Evolutionary conservation across 2,113 vertebrate species (phyloP).

Genomic region (Mesitornis unicolor): DNA sequence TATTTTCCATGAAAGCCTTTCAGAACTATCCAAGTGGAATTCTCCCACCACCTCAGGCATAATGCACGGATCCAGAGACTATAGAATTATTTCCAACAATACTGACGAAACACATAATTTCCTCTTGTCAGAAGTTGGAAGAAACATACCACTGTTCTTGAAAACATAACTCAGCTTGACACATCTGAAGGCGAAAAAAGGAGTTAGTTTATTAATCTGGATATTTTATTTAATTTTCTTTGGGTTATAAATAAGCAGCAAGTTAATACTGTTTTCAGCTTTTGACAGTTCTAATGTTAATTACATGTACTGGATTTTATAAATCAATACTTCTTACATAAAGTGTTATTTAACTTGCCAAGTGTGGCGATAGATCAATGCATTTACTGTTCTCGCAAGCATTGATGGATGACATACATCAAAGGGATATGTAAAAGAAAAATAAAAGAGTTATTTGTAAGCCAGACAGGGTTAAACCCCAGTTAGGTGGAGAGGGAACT

Average conservation of each 20-base stretch:
- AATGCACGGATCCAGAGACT: neutral
- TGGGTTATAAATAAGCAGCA: slow-evolving; percentile 54
- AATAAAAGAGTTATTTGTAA: slow-evolving; percentile 30
- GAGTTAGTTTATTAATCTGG: slow-evolving; percentile 38
- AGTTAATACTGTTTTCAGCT: slow-evolving; percentile 56
- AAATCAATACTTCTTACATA: slow-evolving; percentile 61
- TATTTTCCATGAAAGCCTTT: neutral
- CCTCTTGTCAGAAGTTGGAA: slow-evolving; percentile 2
- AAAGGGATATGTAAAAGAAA: slow-evolving; percentile 41
- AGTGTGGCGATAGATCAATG: slow-evolving; percentile 55
- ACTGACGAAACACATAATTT: neutral
- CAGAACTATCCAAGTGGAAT: neutral
- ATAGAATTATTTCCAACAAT: neutral
- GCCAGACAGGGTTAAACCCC: slow-evolving; percentile 32
- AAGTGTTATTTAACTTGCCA: slow-evolving; percentile 61
- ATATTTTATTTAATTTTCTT: slow-evolving; percentile 57
- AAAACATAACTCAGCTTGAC: slow-evolving; percentile 15
- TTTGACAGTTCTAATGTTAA: slow-evolving; percentile 65
- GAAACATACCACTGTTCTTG: neutral
- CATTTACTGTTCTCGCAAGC: slow-evolving; percentile 41
- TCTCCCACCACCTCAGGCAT: neutral
- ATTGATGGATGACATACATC: slow-evolving; percentile 42
- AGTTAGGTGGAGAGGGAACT: neutral
- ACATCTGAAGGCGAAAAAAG: slow-evolving; percentile 9
- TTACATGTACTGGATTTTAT: slow-evolving; percentile 59